A percentile compares a stretch with the other conserved stretches of the same genome.
Evolutionary conservation across 2,888 invertebrate species (phyloP).

Genomic region (Malthinus flaveolus): DNA sequence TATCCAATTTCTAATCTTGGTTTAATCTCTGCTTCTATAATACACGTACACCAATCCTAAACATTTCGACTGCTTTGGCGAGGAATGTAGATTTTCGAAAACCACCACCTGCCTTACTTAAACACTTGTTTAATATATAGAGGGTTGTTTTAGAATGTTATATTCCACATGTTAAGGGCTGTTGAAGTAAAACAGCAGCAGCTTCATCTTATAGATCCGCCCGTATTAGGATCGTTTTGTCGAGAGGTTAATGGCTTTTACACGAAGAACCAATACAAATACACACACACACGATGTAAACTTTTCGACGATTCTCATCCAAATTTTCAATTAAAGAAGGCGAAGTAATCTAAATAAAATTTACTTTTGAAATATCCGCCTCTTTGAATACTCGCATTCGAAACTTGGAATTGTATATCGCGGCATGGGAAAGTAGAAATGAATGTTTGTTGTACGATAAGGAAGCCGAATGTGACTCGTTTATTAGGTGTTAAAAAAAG

Average conservation of each 20-base stretch:
- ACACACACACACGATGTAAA: no score
- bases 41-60: constrained; percentile 8
- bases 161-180: constrained; percentile 1
- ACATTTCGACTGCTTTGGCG: constrained; percentile 7
- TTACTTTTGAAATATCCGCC: no score
- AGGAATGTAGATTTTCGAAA: constrained; percentile 4
- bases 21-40: constrained; percentile 12
- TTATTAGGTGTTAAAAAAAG: constrained; percentile 3
- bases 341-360: no score
- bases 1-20: constrained; percentile 21
- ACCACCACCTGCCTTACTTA: constrained; percentile 22
- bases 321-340: no score
- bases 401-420: constrained; percentile 7
- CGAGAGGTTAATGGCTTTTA: no score
- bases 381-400: constrained; percentile 5
- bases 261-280: no score
- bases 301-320: no score
- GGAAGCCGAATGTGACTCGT: constrained; percentile 1
- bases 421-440: constrained; percentile 9
- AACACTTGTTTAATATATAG: constrained; percentile 13
- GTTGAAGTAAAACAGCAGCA: constrained; percentile 17
- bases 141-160: constrained; percentile 15
- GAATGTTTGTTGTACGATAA: constrained; percentile 1
- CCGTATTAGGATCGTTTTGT: no score
- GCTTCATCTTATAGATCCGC: not conserved